These are phyloP conservation scores for Pseudococcus longispinus DNA, from an alignment of 2,888 invertebrate genomes.

Conservation along the genomic window DNA sequence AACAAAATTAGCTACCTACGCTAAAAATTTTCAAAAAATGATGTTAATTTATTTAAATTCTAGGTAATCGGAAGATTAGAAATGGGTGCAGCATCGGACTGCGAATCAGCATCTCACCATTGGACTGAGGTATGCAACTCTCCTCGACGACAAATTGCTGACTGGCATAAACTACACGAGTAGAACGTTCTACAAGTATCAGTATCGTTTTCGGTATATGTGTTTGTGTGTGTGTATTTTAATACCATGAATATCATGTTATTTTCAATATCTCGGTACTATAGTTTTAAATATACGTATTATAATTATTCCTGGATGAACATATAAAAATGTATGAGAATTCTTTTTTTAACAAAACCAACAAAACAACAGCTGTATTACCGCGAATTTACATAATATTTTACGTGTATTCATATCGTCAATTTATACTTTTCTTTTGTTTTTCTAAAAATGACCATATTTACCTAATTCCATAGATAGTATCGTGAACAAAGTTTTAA, in stretches of 20 bases:
- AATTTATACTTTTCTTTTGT: conserved; percentile 32
- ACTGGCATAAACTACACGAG: conserved; percentile 98
- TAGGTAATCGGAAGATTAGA: conserved; percentile 95
- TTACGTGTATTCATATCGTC: conserved; percentile 28
- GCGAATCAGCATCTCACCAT: conserved; percentile 86
- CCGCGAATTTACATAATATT: not conserved
- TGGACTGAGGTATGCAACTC: conserved; percentile 98
- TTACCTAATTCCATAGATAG: not conserved
- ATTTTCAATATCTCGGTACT: conserved; percentile 18
- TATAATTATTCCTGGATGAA: not conserved
- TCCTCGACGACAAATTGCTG: conserved; percentile 96
- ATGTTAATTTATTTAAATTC: conserved; percentile 59
- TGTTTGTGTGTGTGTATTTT: no score
- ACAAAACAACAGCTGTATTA: not conserved
- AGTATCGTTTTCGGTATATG: not conserved
- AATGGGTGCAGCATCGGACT: conserved; percentile 78
- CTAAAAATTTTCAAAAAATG: not conserved
- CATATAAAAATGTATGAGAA: not conserved
- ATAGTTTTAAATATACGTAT: conserved; percentile 2
- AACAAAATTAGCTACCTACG: not conserved
- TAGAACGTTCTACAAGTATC: conserved; percentile 64
- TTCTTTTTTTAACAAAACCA: not conserved
- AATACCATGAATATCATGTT: conserved; percentile 14
- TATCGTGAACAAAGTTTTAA: conserved; percentile 10
- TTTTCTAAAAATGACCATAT: not conserved